phyloP scores from a whole-genome alignment of 2,797 vertebrate species.

The Anguilla marmorata region DNA sequence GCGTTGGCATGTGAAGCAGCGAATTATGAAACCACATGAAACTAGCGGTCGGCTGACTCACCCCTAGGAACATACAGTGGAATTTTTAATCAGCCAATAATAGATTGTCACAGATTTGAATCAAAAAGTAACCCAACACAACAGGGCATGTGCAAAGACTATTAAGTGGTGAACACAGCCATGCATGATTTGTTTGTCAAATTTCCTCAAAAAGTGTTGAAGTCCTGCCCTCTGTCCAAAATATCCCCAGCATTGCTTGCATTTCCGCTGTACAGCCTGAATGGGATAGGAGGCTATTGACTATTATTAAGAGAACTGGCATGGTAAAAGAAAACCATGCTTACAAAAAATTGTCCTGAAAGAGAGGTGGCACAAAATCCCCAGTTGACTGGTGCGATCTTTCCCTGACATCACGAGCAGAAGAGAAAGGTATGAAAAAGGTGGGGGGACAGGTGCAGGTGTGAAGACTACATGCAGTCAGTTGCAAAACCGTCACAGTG shows the following conservation, averaged over 20 bases:
- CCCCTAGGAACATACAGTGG: neutral
- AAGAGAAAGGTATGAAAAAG: too few species aligned
- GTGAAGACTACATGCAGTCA: neutral
- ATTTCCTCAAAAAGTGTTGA: neutral
- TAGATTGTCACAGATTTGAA: neutral
- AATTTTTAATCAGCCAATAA: neutral
- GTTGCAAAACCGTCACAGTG: neutral
- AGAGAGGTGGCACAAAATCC: too few species aligned
- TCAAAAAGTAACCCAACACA: neutral
- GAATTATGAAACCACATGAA: neutral
- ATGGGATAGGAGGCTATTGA: neutral
- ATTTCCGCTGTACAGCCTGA: neutral
- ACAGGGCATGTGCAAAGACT: neutral
- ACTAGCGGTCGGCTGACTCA: neutral
- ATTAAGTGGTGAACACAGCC: neutral
- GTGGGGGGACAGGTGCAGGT: too few species aligned
- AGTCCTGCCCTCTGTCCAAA: neutral
- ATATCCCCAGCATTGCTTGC: neutral
- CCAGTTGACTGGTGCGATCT: too few species aligned
- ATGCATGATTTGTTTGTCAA: neutral
- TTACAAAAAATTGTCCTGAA: too few species aligned
- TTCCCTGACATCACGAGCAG: too few species aligned
- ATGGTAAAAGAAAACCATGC: too few species aligned
- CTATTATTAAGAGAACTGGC: too few species aligned
- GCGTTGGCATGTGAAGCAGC: neutral